These are phyloP conservation scores for Protonibea diacanthus DNA, from an alignment of 2,797 vertebrate species.

Conservation along the genomic window DNA sequence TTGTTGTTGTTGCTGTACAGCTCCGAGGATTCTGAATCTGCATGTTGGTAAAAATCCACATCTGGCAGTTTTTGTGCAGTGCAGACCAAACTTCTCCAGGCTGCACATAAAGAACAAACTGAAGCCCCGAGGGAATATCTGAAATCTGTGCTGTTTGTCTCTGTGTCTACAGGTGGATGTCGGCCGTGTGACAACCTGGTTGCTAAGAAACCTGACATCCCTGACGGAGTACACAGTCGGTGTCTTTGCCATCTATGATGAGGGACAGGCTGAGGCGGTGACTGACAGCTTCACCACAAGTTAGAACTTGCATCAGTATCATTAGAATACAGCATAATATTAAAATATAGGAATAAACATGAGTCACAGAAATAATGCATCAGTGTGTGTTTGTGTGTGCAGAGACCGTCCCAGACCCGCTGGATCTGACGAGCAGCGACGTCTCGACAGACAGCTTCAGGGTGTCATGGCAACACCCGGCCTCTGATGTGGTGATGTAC, in stretches of 20 bases:
- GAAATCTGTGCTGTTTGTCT: not conserved
- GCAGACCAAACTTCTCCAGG: not conserved
- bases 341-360: not conserved
- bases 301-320: slow-evolving; percentile 61
- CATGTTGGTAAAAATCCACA: not conserved
- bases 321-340: not conserved
- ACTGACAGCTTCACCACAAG: slow-evolving; percentile 93
- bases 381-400: slow-evolving; percentile 35
- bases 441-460: slow-evolving; percentile 88
- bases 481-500: slow-evolving; percentile 89
- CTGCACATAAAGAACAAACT: not conserved
- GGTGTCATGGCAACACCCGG: slow-evolving; percentile 90
- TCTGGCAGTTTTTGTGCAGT: not conserved
- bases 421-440: slow-evolving; percentile 87
- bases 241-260: slow-evolving; percentile 91
- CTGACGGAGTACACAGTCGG: slow-evolving; percentile 92
- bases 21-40: not conserved
- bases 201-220: slow-evolving; percentile 89
- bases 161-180: slow-evolving; percentile 89
- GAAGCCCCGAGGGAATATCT: not conserved
- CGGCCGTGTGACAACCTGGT: slow-evolving; percentile 85
- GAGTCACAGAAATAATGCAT: not conserved
- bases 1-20: not conserved
- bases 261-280: slow-evolving; percentile 92
- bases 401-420: slow-evolving; percentile 90